Base-by-base conservation (phyloP, 2,888 invertebrate genomes). In the Quadroppia sp. region DNA sequence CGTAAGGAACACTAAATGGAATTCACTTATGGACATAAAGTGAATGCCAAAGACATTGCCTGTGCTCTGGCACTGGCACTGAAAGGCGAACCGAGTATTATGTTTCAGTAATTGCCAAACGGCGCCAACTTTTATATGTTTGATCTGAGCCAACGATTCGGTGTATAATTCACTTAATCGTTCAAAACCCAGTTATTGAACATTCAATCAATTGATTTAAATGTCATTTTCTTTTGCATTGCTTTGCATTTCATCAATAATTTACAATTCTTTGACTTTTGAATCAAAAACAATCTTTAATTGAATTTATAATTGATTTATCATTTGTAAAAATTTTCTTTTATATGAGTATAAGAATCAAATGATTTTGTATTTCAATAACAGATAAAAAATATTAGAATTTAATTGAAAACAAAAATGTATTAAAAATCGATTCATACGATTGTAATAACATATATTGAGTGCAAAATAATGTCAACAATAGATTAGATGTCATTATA, bases 61-160 rank as follows among this genome's bases (percentile, higher is more conserved):
- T 9, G 48, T n/a, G 48, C 15, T 4, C 48, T 48, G 48, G 48
- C 20, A 48, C 20, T 20, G 20, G 48, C 15, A 48, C 3, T n/a
- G 48, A 48, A 20, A 48, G 48, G 48, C 15, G 48, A 48, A 48
- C 48, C 48, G 48, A 15, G 48, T 48, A 48, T 48, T 48, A 48
- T 48, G 48, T 48, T 48, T 48, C 48, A 48, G 48, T 48, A 48
- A 48, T 48, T 48, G 48, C 48, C 48, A 48, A 48, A 48, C 48
- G 48, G 48, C 48, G 48, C 48, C 48, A 48, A 48, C 48, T 48
- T 48, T 48, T 48, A 48, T 48, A 48, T 9, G 48, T 48, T 48
- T 48, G 3, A 48, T 48, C 48, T 48, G 7, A 9, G 48, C 48
- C 15, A 48, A 9, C 7, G 15, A 9, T 48, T 15, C 3, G 17